A percentile compares a stretch with the other conserved stretches of the same genome.
These are phyloP conservation scores for Acleris literana DNA, from an alignment of 2,888 invertebrate species.

Conservation along the genomic window DNA sequence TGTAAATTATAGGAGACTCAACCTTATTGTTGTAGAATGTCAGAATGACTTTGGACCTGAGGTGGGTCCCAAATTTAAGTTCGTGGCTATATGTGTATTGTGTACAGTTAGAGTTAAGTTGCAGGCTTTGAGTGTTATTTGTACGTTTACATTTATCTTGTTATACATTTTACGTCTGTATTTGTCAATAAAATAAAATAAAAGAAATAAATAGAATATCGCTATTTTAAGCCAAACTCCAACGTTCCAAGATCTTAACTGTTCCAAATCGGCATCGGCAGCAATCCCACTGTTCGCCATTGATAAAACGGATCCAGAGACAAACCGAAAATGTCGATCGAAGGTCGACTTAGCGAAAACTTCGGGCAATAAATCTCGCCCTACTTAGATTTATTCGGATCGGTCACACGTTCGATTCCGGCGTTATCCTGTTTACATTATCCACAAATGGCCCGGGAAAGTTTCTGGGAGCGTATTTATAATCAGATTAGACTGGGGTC, in stretches of 20 bases:
- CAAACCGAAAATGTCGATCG: conserved; percentile 31
- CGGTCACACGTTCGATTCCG: conserved; percentile 34
- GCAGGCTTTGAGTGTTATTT: too few relatives aligned
- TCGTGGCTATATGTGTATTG: too few relatives aligned
- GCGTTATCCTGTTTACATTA: conserved; percentile 41
- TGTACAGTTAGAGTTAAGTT: too few relatives aligned
- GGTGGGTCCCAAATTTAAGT: too few relatives aligned
- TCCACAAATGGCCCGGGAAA: conserved; percentile 36
- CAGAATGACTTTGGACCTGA: too few relatives aligned
- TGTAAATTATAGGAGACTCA: too few relatives aligned
- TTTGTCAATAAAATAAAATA: too few relatives aligned
- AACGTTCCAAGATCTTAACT: background rate
- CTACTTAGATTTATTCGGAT: conserved; percentile 33
- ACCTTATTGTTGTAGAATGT: too few relatives aligned
- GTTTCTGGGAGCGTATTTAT: conserved; percentile 38
- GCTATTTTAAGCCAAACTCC: background rate
- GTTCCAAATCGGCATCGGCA: background rate
- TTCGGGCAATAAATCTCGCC: conserved; percentile 27
- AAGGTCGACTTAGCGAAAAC: conserved; percentile 26
- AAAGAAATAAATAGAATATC: too few relatives aligned
- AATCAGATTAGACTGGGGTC: conserved; percentile 38
- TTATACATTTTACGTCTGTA: too few relatives aligned
- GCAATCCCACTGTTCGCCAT: conserved; percentile 11
- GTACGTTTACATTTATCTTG: too few relatives aligned
- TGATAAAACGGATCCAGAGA: conserved; percentile 30